A percentile compares a stretch with the other conserved stretches of the same genome.
These are phyloP conservation scores for Melozone crissalis DNA, from an alignment of 2,113 vertebrate genomes.

Conservation along the genomic window DNA sequence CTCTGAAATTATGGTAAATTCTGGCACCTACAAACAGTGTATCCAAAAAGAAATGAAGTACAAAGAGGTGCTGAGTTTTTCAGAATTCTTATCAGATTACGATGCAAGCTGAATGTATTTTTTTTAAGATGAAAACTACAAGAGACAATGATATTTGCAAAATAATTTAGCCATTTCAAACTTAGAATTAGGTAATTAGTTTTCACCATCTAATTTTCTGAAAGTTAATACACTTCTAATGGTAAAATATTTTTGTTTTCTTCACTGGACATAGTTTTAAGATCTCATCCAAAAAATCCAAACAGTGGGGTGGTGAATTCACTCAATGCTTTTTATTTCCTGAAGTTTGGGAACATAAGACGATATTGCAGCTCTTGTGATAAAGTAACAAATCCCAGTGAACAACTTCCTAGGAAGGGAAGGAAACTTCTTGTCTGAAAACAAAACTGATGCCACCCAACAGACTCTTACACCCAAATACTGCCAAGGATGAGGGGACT, in stretches of 20 bases:
- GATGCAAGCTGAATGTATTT: background rate
- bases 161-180: background rate
- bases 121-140: background rate
- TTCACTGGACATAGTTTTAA: background rate
- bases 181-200: background rate
- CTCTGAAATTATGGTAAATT: background rate
- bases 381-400: background rate
- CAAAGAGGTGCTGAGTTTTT: background rate
- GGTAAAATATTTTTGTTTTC: background rate
- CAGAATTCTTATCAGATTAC: background rate
- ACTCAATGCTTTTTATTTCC: background rate
- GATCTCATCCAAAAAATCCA: background rate
- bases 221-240: background rate
- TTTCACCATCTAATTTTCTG: background rate
- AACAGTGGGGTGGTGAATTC: accelerated
- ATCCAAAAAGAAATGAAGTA: background rate
- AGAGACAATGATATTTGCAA: background rate
- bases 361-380: too few species aligned
- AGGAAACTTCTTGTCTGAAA: background rate
- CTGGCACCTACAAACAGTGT: background rate
- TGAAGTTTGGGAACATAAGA: accelerated
- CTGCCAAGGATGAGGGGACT: accelerated
- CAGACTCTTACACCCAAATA: accelerated
- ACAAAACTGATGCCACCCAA: background rate
- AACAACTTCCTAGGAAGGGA: background rate